Conservation (phyloP, 2,797 vertebrate genomes). For the Smutsia gigantea region DNA sequence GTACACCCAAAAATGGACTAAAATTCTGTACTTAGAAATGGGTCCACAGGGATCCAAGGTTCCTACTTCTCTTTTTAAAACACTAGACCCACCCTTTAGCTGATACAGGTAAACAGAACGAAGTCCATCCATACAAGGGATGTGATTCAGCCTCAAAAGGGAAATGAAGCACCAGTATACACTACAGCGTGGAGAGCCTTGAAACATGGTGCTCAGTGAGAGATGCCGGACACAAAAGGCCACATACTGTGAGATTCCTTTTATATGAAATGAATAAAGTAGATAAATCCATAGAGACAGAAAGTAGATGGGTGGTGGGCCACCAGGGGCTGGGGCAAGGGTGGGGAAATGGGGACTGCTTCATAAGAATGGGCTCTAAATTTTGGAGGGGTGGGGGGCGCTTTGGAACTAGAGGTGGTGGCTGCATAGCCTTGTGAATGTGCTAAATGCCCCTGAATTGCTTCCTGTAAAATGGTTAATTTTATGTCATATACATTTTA, state of each 20-base stretch:
- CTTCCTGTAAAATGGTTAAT: background rate
- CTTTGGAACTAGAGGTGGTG: background rate
- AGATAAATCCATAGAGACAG: no score
- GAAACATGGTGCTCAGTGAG: background rate
- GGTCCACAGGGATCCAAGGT: background rate
- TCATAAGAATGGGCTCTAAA: background rate
- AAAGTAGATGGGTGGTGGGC: background rate
- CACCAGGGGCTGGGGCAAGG: background rate
- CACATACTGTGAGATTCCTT: accelerated
- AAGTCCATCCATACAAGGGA: no score
- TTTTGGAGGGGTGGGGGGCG: background rate
- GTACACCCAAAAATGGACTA: no score
- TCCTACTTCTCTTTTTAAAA: background rate
- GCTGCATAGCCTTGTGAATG: background rate
- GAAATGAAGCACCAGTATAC: accelerated
- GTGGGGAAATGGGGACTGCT: no score
- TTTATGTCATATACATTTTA: background rate
- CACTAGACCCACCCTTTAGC: background rate
- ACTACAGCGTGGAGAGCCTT: background rate
- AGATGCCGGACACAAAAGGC: background rate
- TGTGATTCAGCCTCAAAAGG: background rate
- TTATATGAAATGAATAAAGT: no score
- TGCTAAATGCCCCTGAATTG: background rate
- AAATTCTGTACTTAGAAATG: no score
- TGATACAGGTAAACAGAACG: background rate